Percentiles rank a stretch among this genome's conserved stretches.
These are phyloP conservation scores for Takifugu rubripes DNA, from an alignment of 2,797 vertebrate species.

Conservation along the genomic window DNA sequence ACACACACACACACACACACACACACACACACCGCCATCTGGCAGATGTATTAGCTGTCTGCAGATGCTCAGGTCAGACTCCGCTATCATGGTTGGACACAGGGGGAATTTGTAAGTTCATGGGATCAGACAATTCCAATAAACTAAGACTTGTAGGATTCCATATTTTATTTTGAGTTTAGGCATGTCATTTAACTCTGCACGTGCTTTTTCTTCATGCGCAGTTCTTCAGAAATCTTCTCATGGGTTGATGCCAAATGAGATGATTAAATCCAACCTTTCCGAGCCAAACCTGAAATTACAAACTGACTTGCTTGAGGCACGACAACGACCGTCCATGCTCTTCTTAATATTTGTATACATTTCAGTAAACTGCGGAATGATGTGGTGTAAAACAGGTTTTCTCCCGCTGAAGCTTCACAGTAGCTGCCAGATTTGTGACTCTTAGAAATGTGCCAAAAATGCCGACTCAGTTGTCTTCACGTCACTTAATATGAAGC, in stretches of 20 bases:
- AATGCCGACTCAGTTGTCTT: not conserved
- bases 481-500: not conserved
- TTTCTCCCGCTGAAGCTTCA: not conserved
- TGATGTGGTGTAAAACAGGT: constrained; percentile 2
- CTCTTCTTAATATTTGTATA: not conserved
- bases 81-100: constrained; percentile 26
- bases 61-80: constrained; percentile 43
- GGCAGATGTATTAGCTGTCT: constrained; percentile 54
- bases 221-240: no score
- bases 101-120: constrained; percentile 29
- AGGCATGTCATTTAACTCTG: no score
- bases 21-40: constrained; percentile 45
- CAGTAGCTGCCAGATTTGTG: not conserved
- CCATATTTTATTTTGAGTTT: no score
- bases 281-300: not conserved
- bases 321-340: not conserved
- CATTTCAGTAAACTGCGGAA: not conserved
- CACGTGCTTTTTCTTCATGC: no score
- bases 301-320: not conserved
- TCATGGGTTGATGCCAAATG: not conserved
- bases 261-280: not conserved
- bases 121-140: constrained; percentile 46
- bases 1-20: constrained; percentile 18
- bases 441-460: not conserved
- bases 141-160: not conserved